These are phyloP conservation scores for Tenebrosternarchus preto DNA, from an alignment of 2,113 vertebrate species.

Conservation along the genomic window DNA sequence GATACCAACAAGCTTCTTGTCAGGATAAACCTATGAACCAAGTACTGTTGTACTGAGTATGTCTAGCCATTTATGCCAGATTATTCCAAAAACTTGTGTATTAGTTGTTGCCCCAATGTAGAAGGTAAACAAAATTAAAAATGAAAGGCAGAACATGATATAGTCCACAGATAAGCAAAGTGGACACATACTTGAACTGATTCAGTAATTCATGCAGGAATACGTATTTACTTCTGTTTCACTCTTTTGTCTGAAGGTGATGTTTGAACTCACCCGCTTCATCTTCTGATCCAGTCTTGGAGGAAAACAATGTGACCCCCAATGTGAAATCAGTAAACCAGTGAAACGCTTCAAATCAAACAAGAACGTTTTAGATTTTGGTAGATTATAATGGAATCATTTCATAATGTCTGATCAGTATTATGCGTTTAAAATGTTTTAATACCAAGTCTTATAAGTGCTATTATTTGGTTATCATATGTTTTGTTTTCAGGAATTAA, in stretches of 20 bases:
- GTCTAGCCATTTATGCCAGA: not conserved
- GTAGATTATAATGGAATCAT: not conserved
- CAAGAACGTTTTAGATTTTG: not conserved
- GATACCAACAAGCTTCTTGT: conserved; percentile 3
- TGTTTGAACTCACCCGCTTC: conserved; percentile 89
- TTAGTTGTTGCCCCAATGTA: not conserved
- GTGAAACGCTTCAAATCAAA: not conserved
- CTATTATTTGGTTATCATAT: not conserved
- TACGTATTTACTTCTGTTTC: not conserved
- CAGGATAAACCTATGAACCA: not conserved
- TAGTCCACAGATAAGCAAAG: not conserved
- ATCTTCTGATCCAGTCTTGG: conserved; percentile 72
- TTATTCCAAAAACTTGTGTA: not conserved
- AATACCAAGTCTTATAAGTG: not conserved
- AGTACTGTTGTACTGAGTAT: not conserved
- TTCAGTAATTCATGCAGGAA: not conserved
- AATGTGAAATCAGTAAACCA: not conserved
- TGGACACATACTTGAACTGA: too few relatives aligned
- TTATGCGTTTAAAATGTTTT: not conserved
- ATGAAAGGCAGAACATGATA: not conserved
- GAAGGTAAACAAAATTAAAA: not conserved
- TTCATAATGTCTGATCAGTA: conserved; percentile 3
- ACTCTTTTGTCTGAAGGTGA: conserved; percentile 73
- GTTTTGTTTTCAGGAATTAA: not conserved
- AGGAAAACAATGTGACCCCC: not conserved